Conservation (phyloP, 2,888 invertebrate species). For the Hyppa rectilinea region DNA sequence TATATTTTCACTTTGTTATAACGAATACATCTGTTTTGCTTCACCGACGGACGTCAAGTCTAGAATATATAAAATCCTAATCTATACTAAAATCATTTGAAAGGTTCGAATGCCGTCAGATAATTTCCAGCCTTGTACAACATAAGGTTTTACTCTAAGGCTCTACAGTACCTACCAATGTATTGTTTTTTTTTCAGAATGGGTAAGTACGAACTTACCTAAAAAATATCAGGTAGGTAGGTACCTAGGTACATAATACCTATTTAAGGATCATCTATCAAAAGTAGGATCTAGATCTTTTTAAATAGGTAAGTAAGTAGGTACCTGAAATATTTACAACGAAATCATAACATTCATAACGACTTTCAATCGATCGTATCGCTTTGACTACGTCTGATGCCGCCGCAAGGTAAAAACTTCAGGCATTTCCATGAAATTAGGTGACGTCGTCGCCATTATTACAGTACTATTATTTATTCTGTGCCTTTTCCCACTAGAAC, state of each 20-base stretch:
- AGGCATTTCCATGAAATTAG: slow-evolving; percentile 3
- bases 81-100: no score
- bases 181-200: neutral
- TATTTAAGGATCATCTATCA: neutral
- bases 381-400: neutral
- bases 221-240: neutral
- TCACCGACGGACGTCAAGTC: no score
- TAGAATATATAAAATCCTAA: no score
- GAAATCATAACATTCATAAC: neutral
- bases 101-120: no score
- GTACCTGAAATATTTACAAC: neutral
- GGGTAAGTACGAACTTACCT: no score
- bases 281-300: neutral
- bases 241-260: no score
- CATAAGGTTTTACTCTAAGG: no score
- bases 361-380: neutral
- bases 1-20: no score
- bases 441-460: neutral
- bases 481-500: neutral
- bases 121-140: no score
- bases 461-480: no score
- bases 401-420: neutral
- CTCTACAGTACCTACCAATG: neutral
- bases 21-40: no score
- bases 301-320: no score